Evolutionary conservation across 1,140 invertebrate species (phyloP), one percentile per base, ranked within the genome.

Genomic region (Dreissena polymorpha): DNA sequence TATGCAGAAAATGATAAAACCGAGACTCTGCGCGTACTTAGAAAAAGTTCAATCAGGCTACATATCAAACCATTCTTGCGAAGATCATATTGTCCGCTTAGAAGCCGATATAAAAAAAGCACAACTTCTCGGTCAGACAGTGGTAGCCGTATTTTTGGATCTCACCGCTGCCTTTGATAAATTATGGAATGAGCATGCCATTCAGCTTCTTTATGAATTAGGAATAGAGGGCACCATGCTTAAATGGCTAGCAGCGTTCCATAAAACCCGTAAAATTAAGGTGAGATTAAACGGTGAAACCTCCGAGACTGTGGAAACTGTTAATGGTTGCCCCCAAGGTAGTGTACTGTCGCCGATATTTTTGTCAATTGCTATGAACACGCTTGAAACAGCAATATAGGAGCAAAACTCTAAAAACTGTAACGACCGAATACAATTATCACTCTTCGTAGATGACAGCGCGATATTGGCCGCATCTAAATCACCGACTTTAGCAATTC

Each of bases 1-100:
- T 55, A 57, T 74, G 53, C 71, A 74, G 55, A 74, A 57, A 74
- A 74, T 74, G 69, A 71, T 71, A 0, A 50, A 71, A 71, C 69
- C 69, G 8, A 3, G 69, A 50, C 39, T 71, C 7, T 71, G 69
- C 25, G 23, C 10, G 0, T 18, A 51, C 25, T n/a, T 71, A 18
- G 39, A 71, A 71, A 50, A 71, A 23, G 10, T 10, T 23, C 69
- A 71, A 51, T 71, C 39, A 13, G 69, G 69, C 0, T 71, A 29
- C 18, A 71, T 27, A 50, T 0, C 69, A 12, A 0, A 29, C 13
- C 23, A 69, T 14, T 29, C 67, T 1, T 71, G 69, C 27, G 69
- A 71, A 10, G 69, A 71, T 29, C 50, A 67, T 21, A 14, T 67
- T 0, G 29, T 29, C 8, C 12, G 69, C 10, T n/a, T 71, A 10